Evolutionary conservation across 2,797 vertebrate species (phyloP), one percentile per base, ranked within the genome.

Genomic region (Phrynocephalus vlangalii): DNA sequence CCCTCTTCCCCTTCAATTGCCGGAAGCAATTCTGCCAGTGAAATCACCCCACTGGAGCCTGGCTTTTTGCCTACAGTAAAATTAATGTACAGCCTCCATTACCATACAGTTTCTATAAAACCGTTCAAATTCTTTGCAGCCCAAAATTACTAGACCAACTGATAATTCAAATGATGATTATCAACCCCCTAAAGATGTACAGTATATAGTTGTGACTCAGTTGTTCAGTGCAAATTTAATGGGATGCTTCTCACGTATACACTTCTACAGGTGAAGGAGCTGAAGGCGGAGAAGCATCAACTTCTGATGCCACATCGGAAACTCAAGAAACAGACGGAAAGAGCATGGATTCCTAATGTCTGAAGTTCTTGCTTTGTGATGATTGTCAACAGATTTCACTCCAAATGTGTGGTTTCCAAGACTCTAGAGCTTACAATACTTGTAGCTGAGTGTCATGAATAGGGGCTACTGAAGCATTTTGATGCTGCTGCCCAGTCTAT

Each of bases 261-360:
- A 6, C 87, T 50, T 91, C 82, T 91, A 84, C 90, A 97, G 96
- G 95, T 93, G 96, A 94, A 89, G 96, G 92, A 89, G 96, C 95
- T 77, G 93, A 95, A 84, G 94, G 93, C 20, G 96, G 96, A 90
- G 96, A 96, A 92, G 84, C 94, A 2, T 92, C 96, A 5, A 94
- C 96, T 73, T 92, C 96, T 68, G 95, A 95, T 89, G 81, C 94
- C 63, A 88, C 92, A 52, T 93, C 93, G 90, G 94, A 95, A 88
- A 86, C 92, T 85, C 89, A 95, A 89, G 96, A 94, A 72, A 85
- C 52, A 0, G 95, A 96, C 91, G 95, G 93, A 87, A 97, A 97
- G 88, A 63, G 18, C 72, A 91, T 60, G 82, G 86, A 88, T 91
- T 93, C 94, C 89, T 96, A 87, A 94, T 52, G 90, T 91, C 81